Base-by-base conservation (phyloP, 2,113 vertebrate genomes). In the Alethe castanea region DNA sequence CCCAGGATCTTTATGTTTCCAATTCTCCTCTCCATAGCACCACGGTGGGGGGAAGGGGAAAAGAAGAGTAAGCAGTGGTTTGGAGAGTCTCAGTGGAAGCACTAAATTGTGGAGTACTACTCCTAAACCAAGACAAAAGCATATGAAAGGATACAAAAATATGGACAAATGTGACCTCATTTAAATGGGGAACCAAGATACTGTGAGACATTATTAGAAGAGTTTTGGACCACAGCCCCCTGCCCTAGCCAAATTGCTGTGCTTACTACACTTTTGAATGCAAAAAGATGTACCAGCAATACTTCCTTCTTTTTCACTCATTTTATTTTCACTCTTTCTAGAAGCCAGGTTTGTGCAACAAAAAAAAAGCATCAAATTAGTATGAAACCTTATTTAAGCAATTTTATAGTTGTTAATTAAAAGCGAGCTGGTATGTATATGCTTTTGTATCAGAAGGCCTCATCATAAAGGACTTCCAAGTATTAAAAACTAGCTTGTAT, bases 1-100 rank as follows among this genome's bases (percentile, higher is more conserved):
- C 14, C 7, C 8, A 12, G 36, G 22, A 50, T 28, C 36, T 44
- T 57, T 64, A 72, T 18, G 31, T 81, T 64, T 71, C 22, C 6
- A 23, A 0, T 65, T 48, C 35, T 57, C 9, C 18, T 72, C 36
- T 57, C 31, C 36, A 28, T 3, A 56, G 18, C 9, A 31, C 25
- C 15, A 31, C 0, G 0, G 14, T 2, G 2, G 2, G 5, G 7
- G 18, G 6, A 36, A 72, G 17, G 5, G 19, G 9, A 6, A 35
- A 47, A 15, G 20, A 36, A 48, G 18, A 50, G 25, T 20, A 35
- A 50, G 35, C 26, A 50, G 14, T 33, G 26, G 33, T 81, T 73
- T 50, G 59, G 36, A 64, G 19, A 65, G 8, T 36, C 67, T 80
- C 67, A 72, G 35, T 2, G 1, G 42, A 9, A 50, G 22, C 20